Conservation (phyloP, 2,113 vertebrate genomes). For the Nothobranchius kuhntae region DNA sequence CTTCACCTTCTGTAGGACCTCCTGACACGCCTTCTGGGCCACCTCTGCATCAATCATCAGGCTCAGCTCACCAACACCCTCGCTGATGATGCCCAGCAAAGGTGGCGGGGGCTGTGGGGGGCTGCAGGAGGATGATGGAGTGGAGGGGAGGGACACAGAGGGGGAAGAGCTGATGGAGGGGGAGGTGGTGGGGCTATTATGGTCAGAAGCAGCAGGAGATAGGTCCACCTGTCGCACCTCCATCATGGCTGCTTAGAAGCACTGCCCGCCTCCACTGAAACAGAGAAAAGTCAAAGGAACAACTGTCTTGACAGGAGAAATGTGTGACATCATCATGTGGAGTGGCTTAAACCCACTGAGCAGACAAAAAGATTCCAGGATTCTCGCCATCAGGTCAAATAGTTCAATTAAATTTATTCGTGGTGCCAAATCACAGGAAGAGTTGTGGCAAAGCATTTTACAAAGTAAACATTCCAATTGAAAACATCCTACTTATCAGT, state of each 20-base stretch:
- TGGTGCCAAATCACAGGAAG: too few relatives aligned
- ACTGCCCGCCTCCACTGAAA: conserved; percentile 60
- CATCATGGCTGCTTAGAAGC: conserved; percentile 75
- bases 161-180: conserved; percentile 67
- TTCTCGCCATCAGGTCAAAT: too few relatives aligned
- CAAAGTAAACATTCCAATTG: too few relatives aligned
- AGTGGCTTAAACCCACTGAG: neutral
- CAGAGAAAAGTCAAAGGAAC: conserved; percentile 14
- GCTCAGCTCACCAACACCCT: conserved; percentile 84
- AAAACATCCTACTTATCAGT: too few relatives aligned
- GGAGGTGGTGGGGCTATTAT: conserved; percentile 63
- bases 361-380: neutral
- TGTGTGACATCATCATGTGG: too few relatives aligned
- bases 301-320: too few relatives aligned
- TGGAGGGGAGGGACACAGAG: conserved; percentile 63
- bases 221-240: conserved; percentile 80
- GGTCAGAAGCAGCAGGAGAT: conserved; percentile 40
- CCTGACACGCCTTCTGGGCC: conserved; percentile 87
- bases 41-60: conserved; percentile 89
- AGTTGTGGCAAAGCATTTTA: too few relatives aligned
- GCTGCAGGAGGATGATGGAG: conserved; percentile 64
- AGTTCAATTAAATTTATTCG: too few relatives aligned
- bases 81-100: conserved; percentile 84
- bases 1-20: conserved; percentile 92
- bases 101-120: conserved; percentile 62